A percentile compares a stretch with the other conserved stretches of the same genome.
phyloP scores from a whole-genome alignment of 2,113 vertebrate species.

The Plecturocebus donacophilus region DNA sequence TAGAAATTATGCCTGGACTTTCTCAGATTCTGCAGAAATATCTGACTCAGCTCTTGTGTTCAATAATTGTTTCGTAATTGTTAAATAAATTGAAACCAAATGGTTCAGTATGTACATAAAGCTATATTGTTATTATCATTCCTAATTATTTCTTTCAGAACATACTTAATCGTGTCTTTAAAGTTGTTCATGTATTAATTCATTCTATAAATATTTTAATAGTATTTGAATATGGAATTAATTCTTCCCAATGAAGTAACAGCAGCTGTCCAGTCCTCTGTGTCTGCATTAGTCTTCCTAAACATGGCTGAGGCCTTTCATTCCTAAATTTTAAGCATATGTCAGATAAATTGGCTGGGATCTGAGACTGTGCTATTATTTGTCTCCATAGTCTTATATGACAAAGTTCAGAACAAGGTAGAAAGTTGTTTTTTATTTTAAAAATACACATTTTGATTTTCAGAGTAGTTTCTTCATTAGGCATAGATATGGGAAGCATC shows the following conservation, averaged over 20 bases:
- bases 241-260: not conserved
- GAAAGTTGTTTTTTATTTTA: not conserved
- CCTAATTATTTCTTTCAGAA: slow-evolving; percentile 8
- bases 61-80: not conserved
- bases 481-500: not conserved
- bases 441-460: not conserved
- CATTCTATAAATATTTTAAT: not conserved
- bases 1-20: not conserved
- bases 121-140: not conserved
- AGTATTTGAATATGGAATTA: not conserved
- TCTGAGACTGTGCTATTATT: not conserved
- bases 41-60: not conserved
- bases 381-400: not conserved
- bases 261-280: not conserved
- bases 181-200: slow-evolving; percentile 15
- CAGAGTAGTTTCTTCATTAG: not conserved
- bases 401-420: not conserved
- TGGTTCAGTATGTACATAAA: not conserved
- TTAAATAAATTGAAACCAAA: not conserved
- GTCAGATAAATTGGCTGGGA: not conserved
- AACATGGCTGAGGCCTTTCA: not conserved
- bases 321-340: not conserved
- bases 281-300: not conserved
- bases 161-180: not conserved
- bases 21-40: not conserved